A percentile compares a stretch with the other conserved stretches of the same genome.
Conservation (phyloP, 2,888 invertebrate genomes). For the Chromoteleia sp. region DNA sequence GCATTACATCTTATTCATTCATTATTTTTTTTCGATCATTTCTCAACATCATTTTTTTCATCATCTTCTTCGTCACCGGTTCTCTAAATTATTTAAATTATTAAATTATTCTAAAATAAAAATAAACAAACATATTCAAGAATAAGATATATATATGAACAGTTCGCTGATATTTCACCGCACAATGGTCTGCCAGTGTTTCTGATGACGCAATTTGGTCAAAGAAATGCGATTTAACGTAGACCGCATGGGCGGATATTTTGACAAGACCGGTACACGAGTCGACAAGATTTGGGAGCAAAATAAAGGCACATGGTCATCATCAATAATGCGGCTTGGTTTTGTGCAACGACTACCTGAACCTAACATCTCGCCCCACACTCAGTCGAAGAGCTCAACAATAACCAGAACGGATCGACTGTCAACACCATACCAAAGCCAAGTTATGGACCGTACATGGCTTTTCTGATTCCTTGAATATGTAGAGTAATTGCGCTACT, state of each 20-base stretch:
- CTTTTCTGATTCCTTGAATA: conserved; percentile 66
- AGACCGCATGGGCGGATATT: conserved; percentile 35
- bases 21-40: no score
- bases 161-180: not conserved
- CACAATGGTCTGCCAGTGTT: conserved; percentile 10
- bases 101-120: no score
- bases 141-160: no score
- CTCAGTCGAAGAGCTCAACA: conserved; percentile 50
- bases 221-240: conserved; percentile 45
- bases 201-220: conserved; percentile 40
- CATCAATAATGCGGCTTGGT: conserved; percentile 60
- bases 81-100: no score
- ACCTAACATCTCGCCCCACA: conserved; percentile 45
- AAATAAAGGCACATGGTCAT: conserved; percentile 63
- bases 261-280: conserved; percentile 47
- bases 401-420: conserved; percentile 69
- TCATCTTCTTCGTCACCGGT: no score
- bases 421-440: conserved; percentile 61
- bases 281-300: conserved; percentile 39
- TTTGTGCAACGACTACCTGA: conserved; percentile 60
- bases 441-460: conserved; percentile 57
- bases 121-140: no score
- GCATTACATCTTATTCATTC: no score
- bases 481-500: conserved; percentile 62
- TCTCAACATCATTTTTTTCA: no score